Evolutionary conservation across 2,888 invertebrate genomes (phyloP), one percentile per base, ranked within the genome.

Genomic region (Masnerella sp.): DNA sequence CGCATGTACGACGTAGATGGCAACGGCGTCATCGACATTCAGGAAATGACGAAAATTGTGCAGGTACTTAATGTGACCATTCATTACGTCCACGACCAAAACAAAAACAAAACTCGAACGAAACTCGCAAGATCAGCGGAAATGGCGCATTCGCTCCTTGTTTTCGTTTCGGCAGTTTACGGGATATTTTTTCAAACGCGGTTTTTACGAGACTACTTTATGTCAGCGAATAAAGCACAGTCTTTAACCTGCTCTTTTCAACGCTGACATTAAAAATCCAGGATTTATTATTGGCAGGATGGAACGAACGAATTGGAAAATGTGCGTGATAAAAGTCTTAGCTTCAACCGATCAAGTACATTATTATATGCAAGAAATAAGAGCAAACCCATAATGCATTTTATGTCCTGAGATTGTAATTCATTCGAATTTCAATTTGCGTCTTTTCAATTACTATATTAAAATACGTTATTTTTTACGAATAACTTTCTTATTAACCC

Each of bases 11-110:
- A 98, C 88, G 98, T 98, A 40, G 98, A 98, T 88, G 97, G 97
- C 47, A 98, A 98, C 87, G 98, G 98, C 72, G 96, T 97, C 83
- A 98, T 98, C 88, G 98, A 98, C 88, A 96, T 97, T 84, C 96
- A 97, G 88, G 98, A 98, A 91, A 98, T 98, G 98, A 96, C 97
- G 78, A 98, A 98, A 92, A 98, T 98, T 87, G 98, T 98, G 78
- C 97, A 98, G 95, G 98, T 97, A 88, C 42, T 25, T 32, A 54
- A 74, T 42, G 12, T 47, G 30, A 42, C 9, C n/a, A n/a, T n/a
- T n/a, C n/a, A n/a, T n/a, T n/a, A n/a, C 11, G 11, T 20, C 34
- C 1, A 42, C n/a, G n/a, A 18, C 11, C 9, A 15, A 38, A 38
- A 32, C n/a, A 20, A 34, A 51, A 25, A 32, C 14, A 15, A 36